Evolutionary conservation across 2,797 vertebrate genomes (phyloP).

Genomic region (Hephaestus fuliginosus): DNA sequence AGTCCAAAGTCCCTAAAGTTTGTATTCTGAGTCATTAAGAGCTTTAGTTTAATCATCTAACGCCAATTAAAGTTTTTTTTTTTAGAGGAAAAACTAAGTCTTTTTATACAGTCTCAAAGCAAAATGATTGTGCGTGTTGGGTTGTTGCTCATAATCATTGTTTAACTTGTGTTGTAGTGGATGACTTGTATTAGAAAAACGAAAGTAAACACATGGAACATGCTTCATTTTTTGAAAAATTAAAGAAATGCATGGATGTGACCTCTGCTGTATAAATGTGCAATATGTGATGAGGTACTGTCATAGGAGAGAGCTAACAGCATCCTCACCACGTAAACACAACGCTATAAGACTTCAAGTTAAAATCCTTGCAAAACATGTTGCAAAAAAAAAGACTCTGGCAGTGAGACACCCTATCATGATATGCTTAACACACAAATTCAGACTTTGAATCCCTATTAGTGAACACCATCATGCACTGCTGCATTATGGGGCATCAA

Average conservation of each 20-base stretch:
- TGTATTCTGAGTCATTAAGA: background rate
- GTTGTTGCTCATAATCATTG: background rate
- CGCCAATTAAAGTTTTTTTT: no score
- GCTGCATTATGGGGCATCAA: background rate
- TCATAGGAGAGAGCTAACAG: no score
- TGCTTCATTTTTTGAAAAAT: no score
- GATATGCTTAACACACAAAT: background rate
- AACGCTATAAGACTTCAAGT: background rate
- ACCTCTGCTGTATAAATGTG: background rate
- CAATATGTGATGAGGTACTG: background rate
- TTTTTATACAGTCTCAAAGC: background rate
- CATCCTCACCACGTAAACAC: background rate
- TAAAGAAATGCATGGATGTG: background rate
- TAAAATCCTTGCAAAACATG: background rate
- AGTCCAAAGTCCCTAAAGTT: background rate
- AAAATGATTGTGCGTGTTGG: background rate
- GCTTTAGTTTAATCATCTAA: no score
- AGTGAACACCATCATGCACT: background rate
- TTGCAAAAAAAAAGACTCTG: background rate
- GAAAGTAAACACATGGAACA: background rate
- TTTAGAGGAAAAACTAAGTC: no score
- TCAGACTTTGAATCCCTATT: background rate
- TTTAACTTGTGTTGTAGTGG: no score
- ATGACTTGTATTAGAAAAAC: no score
- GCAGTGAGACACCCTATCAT: background rate